Conservation (phyloP, 2,113 vertebrate genomes). For the Acanthochromis polyacanthus region DNA sequence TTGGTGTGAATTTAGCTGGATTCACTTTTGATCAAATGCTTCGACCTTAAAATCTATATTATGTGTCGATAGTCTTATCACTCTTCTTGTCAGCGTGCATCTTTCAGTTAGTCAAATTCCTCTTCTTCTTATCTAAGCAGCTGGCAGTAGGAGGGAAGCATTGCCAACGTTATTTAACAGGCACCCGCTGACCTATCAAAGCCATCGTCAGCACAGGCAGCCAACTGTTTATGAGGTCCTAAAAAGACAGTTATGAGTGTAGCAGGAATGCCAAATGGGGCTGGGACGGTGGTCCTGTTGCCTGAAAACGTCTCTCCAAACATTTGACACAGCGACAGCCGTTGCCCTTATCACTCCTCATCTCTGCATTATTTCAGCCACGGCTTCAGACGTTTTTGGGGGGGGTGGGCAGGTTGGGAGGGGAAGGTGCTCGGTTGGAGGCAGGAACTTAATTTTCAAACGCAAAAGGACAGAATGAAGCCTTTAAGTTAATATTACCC, state of each 20-base stretch:
- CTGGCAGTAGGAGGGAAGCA: conserved; percentile 62
- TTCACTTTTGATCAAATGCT: too few species aligned
- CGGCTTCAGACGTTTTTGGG: conserved; percentile 10
- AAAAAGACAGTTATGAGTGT: conserved; percentile 58
- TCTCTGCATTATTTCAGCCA: conserved; percentile 50
- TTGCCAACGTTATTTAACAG: conserved; percentile 67
- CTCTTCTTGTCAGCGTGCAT: conserved; percentile 7
- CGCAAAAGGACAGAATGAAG: conserved; percentile 81
- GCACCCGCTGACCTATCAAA: conserved; percentile 72
- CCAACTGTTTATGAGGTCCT: conserved; percentile 68
- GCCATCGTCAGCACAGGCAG: conserved; percentile 49
- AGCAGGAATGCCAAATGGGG: conserved; percentile 57
- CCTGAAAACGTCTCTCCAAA: conserved; percentile 44
- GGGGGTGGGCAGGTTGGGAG: neutral
- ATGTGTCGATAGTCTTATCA: neutral
- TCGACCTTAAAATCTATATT: neutral
- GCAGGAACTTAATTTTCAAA: conserved; percentile 73
- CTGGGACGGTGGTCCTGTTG: conserved; percentile 49
- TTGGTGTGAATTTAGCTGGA: too few species aligned
- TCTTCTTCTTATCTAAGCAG: conserved; percentile 53
- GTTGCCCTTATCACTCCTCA: conserved; percentile 32
- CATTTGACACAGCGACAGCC: conserved; percentile 37
- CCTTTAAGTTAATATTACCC: conserved; percentile 83
- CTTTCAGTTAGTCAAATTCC: conserved; percentile 35
- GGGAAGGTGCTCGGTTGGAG: conserved; percentile 17